Evolutionary conservation across 2,797 vertebrate species (phyloP), one percentile per base, ranked within the genome.

Genomic region (Brotula barbata): DNA sequence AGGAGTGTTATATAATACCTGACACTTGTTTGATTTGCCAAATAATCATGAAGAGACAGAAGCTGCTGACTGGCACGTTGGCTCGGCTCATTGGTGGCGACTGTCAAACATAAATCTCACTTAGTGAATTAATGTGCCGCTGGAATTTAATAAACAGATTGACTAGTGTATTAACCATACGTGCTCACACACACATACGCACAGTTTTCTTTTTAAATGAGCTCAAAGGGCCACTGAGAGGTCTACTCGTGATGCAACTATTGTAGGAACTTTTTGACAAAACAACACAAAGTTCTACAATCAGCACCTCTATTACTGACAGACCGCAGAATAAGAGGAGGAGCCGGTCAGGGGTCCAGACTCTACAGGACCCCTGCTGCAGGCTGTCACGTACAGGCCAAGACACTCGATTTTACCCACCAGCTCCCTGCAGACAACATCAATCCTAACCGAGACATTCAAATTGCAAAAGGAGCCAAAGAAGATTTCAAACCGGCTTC

Each of bases 61-160:
- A 56, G 22, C 4, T 19, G 45, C 59, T 9, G 23, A 67, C 46
- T 34, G 59, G 53, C 64, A 52, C 7, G 23, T 66, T 73, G 76
- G 64, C 60, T 56, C 11, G 0, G 22, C 56, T 65, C 19, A 46
- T 37, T 31, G 28, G 41, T 39, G 48, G 48, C 66, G 44, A 21
- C 19, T 67, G 68, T 63, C 71, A 78, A 80, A 72, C 53, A 63
- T 80, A 73, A 83, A 52, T 75, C 74, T 72, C 51, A 23, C 48
- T 73, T 50, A 36, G 52, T 25, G 23, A 20, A 22, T 59, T 53
- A 69, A 71, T 65, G 45, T 51, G 70, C 34, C 13, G 37, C 37
- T 40, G 46, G 23, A 33, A 46, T 61, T 60, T 53, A 55, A 57
- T 54, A 40, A 75, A 69, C 46, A 47, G 52, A 11, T 15, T 25